Conservation (phyloP, 2,113 vertebrate genomes). For the Promerops cafer region DNA sequence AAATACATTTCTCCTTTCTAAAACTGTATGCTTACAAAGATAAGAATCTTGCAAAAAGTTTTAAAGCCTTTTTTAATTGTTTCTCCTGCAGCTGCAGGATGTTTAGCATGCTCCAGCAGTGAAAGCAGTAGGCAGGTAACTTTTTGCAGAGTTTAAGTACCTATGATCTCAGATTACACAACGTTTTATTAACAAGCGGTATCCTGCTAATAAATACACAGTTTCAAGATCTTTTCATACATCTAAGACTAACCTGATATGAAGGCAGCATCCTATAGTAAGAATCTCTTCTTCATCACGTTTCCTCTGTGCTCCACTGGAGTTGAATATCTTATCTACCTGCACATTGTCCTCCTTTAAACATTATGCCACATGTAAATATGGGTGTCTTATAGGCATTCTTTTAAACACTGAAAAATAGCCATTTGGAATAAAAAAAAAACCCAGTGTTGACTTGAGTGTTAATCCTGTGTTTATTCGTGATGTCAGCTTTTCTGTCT, state of each 20-base stretch:
- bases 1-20: not conserved
- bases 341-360: not conserved
- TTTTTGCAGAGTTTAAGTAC: not conserved
- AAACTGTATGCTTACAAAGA: not conserved
- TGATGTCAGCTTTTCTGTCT: not conserved
- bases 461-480: not conserved
- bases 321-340: not conserved
- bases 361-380: not conserved
- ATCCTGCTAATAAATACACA: not conserved
- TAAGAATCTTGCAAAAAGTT: not conserved
- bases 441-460: not conserved
- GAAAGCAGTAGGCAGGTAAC: not conserved
- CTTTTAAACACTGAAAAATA: not conserved
- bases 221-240: not conserved
- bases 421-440: not conserved
- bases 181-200: not conserved
- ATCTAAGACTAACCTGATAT: not conserved
- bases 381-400: not conserved
- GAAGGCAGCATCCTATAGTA: not conserved
- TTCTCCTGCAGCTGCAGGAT: not conserved
- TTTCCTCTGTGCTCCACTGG: not conserved
- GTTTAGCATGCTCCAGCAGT: not conserved
- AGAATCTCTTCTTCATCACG: not conserved
- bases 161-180: not conserved
- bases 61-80: not conserved